Evolutionary conservation across 64 coral and sea anemone species (phyloP), one percentile per base, ranked within the genome.

Genomic region (Orbicella faveolata): DNA sequence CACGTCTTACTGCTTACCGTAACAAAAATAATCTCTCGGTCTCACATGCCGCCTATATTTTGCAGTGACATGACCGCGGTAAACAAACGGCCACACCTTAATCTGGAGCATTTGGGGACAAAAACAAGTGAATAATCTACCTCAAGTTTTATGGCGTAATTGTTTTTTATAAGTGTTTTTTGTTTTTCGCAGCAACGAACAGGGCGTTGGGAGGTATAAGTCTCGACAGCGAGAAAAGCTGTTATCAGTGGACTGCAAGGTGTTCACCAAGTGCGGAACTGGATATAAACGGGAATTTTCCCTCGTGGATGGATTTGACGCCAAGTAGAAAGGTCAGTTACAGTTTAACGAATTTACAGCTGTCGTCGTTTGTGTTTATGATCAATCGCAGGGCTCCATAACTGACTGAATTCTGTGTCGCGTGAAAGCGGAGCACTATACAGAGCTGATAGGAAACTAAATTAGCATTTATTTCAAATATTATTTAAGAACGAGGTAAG

Each of bases 131-230:
- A 72, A 85, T 67, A 72, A 39, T 72, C 35, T 85, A 65, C 52
- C 82, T 66, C 82, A 85, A 85, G 82, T 85, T 70, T 18, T 52
- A 85, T 85, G 82, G 82, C 82, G 82, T 85, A 85, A 85, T 85
- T 85, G 63, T 70, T 85, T 85, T 85, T 85, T 72, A 85, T 85
- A 85, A 85, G 36, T 52, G 65, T 85, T 85, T 73, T 85, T 85
- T 85, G 82, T 85, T 85, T 70, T 85, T 73, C 82, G 16, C 82
- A 48, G 35, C 39, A 69, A 39, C 64, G 65, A 72, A 65, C 23
- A 85, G 65, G 63, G 82, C 68, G 82, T 70, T 85, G 41, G 9
- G 65, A 70, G 12, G 34, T 44, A 85, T 85, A 85, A 70, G 82
- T 52, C 68, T 72, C 44, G 39, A 66, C 36, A 9, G 70, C 82